Conservation (phyloP, 2,797 vertebrate species). For the Fringilla coelebs region DNA sequence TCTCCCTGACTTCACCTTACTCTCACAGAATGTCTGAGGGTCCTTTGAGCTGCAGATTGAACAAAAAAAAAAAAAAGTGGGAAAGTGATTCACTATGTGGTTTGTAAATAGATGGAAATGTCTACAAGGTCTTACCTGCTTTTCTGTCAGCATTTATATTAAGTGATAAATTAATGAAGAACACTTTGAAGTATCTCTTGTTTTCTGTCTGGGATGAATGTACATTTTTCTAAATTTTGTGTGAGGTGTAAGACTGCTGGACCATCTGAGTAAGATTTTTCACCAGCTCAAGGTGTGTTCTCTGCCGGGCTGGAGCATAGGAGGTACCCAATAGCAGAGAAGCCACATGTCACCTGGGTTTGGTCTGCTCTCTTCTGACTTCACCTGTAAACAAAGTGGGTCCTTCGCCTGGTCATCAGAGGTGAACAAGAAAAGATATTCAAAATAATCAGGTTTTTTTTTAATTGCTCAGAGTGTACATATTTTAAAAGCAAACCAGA, state of each 20-base stretch:
- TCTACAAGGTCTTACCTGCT: constrained; percentile 74
- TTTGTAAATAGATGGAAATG: constrained; percentile 72
- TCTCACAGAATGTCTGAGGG: constrained; percentile 46
- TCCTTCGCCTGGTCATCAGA: background rate
- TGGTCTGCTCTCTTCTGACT: background rate
- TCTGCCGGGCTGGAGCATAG: fast-evolving
- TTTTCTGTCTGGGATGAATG: constrained; percentile 21
- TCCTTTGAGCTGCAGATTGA: constrained; percentile 60
- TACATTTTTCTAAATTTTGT: background rate
- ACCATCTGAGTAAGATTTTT: background rate
- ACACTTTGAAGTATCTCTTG: constrained; percentile 1
- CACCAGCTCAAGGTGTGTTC: background rate
- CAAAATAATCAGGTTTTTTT: background rate
- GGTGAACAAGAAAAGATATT: background rate
- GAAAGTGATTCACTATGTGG: constrained; percentile 52
- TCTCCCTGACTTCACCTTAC: constrained; percentile 35
- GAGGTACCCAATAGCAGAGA: background rate
- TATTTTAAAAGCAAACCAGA: background rate
- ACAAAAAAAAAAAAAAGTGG: background rate
- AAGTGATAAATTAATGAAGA: constrained; percentile 82
- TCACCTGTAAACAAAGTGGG: background rate
- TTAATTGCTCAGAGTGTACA: fast-evolving
- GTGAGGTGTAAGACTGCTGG: background rate
- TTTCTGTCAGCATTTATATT: constrained; percentile 88
- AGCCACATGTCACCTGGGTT: fast-evolving